phyloP scores from a whole-genome alignment of 2,797 vertebrate species.

The Nyctibius grandis region DNA sequence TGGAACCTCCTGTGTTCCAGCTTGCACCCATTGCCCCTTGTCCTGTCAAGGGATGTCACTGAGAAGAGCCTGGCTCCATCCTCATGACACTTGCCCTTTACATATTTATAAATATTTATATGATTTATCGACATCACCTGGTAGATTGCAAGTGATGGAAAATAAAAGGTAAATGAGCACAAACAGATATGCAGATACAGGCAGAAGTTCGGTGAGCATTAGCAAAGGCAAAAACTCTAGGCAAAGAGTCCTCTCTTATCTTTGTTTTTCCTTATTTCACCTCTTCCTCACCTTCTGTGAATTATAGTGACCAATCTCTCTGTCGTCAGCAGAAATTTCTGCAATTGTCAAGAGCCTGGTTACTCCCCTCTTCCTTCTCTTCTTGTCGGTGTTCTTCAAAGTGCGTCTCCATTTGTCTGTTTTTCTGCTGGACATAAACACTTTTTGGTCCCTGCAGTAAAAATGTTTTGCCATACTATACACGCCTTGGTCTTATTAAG shows the following conservation, averaged over 20 bases:
- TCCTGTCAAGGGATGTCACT: no score
- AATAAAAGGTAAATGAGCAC: background rate
- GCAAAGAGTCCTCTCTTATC: background rate
- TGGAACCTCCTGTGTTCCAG: no score
- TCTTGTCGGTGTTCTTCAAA: background rate
- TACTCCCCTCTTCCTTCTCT: background rate
- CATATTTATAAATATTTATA: no score
- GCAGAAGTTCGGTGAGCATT: background rate
- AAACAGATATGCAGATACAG: background rate
- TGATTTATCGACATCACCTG: no score
- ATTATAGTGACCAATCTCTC: background rate
- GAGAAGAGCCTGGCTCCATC: no score
- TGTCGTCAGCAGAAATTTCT: background rate
- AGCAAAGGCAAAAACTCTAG: background rate
- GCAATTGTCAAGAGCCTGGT: background rate
- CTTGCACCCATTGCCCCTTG: no score
- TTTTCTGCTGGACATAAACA: background rate
- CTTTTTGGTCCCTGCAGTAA: background rate
- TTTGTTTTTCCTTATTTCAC: background rate
- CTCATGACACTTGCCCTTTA: no score
- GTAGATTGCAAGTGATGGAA: background rate
- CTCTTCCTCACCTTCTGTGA: background rate
- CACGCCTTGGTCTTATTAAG: background rate
- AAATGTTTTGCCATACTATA: background rate
- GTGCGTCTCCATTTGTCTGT: background rate